phyloP scores from a whole-genome alignment of 2,797 vertebrate species.

The Dendrocincla fuliginosa region DNA sequence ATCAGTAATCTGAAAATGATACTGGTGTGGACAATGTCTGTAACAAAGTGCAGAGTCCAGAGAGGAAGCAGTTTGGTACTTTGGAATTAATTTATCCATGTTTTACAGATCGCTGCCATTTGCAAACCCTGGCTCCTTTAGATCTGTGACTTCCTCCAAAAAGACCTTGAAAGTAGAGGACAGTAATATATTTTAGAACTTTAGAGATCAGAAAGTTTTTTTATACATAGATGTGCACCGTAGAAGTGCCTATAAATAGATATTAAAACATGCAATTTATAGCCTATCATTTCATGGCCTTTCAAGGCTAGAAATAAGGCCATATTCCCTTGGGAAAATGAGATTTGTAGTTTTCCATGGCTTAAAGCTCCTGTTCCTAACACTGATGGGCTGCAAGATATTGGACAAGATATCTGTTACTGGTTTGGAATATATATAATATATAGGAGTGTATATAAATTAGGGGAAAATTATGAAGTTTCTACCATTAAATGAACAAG shows the following conservation, averaged over 20 bases:
- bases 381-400: constrained; percentile 15
- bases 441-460: constrained; percentile 25
- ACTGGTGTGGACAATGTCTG: background rate
- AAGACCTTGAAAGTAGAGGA: constrained; percentile 53
- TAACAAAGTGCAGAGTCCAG: background rate
- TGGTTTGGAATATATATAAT: background rate
- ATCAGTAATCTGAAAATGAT: background rate
- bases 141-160: background rate
- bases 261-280: constrained; percentile 66
- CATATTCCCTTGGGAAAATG: constrained; percentile 47
- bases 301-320: constrained; percentile 66
- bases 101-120: background rate
- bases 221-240: constrained; percentile 24
- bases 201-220: constrained; percentile 45
- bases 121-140: background rate
- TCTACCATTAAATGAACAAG: constrained; percentile 9
- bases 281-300: constrained; percentile 58
- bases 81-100: background rate
- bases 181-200: constrained; percentile 53
- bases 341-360: constrained; percentile 59
- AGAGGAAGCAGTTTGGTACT: background rate
- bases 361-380: constrained; percentile 36
- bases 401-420: background rate
- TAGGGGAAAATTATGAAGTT: background rate
- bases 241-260: constrained; percentile 60